Conservation (phyloP, 1,140 invertebrate genomes). For the Pteromalus puparum region DNA sequence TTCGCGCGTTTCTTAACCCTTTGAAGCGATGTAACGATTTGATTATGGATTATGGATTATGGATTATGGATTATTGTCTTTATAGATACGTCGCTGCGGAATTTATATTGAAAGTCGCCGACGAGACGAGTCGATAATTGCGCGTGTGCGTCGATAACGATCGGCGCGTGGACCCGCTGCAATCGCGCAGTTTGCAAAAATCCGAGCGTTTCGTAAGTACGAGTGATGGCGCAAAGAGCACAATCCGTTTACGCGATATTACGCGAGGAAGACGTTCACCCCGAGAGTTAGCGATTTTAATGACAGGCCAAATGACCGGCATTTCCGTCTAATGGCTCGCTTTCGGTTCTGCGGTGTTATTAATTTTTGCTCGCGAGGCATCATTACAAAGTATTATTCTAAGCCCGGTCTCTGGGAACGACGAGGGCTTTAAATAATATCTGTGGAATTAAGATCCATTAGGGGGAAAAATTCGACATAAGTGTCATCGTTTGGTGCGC, state of each 20-base stretch:
- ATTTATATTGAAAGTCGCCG: too few relatives aligned
- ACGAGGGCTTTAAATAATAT: not conserved
- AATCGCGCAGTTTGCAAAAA: too few relatives aligned
- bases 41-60: not conserved
- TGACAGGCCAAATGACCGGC: constrained; percentile 6
- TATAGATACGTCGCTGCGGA: too few relatives aligned
- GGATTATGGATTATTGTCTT: not conserved
- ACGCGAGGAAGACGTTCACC: constrained; percentile 3
- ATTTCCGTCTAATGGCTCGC: constrained; percentile 9
- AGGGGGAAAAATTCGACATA: constrained; percentile 27
- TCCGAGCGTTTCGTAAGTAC: too few relatives aligned
- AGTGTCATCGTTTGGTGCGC: constrained; percentile 21
- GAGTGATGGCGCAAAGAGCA: not conserved
- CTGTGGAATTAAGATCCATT: constrained; percentile 9
- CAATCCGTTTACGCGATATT: not conserved
- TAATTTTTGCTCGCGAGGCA: not conserved
- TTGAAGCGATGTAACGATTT: not conserved
- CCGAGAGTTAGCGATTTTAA: constrained; percentile 14
- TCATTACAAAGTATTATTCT: constrained; percentile 12
- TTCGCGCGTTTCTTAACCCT: not conserved
- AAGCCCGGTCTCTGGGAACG: not conserved
- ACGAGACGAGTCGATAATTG: too few relatives aligned
- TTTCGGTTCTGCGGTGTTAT: not conserved
- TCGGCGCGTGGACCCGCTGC: too few relatives aligned
- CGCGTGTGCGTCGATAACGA: too few relatives aligned